Base-by-base conservation (phyloP, 92 coral and sea anemone genomes). In the Palythoa heliodiscus region DNA sequence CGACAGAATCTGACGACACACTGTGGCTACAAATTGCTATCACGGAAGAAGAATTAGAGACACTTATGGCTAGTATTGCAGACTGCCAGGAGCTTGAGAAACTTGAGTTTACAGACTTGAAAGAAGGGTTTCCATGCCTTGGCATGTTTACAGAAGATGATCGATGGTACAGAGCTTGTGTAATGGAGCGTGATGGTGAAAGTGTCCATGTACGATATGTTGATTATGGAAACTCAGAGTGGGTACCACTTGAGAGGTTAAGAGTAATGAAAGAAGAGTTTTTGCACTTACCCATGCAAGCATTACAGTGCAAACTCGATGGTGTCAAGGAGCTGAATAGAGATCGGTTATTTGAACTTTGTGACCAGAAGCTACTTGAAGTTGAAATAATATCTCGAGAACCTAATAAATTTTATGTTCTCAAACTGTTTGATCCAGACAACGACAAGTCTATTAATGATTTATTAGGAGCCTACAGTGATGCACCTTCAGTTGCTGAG, bases 221-320 rank as follows among this genome's bases (percentile, higher is more conserved):
- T 19, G 99, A 96, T 57, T 94, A 92, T 74, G 99, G 99, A 5
- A 96, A 96, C 88, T 86, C 92, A 3, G 99, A 96, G 77, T 86
- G 81, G 79, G 75, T 96, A 2, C 85, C 91, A 6, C 22, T 69
- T 50, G 92, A 84, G 11, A 88, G 95, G 53, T 78, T 96, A 37
- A 90, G 91, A 15, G 86, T 93, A 60, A 94, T 96, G 12, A 87
- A 82, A 58, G 82, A 87, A 2, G 54, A 85, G 20, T 88, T 83
- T 40, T 48, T 89, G 14, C 58, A 73, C 15, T 88, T 96, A 54
- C 98, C 98, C 8, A 85, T 87, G 2, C 98, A 94, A 70, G 94
- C 93, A 60, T 72, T 96, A 48, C 69, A 60, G 50, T 94, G 98
- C 79, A 76, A 24, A 29, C 86, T 95, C 69, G 82, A 85, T 6